Evolutionary conservation across 2,113 vertebrate genomes (phyloP).

Genomic region (Nesogale talazaci): DNA sequence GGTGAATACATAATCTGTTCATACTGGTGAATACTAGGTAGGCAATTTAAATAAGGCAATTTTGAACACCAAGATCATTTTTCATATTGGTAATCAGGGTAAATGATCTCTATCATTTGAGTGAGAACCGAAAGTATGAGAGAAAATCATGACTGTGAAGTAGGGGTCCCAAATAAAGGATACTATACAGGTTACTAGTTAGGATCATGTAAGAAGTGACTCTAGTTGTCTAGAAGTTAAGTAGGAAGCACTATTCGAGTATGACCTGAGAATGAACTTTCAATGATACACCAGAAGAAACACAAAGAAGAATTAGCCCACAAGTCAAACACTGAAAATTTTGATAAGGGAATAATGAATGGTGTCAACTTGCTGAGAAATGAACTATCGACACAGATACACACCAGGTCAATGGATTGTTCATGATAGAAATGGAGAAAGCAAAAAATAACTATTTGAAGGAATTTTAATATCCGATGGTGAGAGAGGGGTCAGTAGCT

Average conservation of each 20-base stretch:
- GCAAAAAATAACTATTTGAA: not conserved
- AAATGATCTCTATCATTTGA: too few relatives aligned
- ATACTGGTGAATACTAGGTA: too few relatives aligned
- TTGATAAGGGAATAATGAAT: not conserved
- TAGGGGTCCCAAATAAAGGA: too few relatives aligned
- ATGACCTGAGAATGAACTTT: not conserved
- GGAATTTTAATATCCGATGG: too few relatives aligned
- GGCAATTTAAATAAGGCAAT: too few relatives aligned
- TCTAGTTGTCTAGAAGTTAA: not conserved
- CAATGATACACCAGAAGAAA: not conserved
- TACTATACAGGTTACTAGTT: not conserved
- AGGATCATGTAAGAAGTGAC: not conserved
- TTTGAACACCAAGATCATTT: too few relatives aligned
- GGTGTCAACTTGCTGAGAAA: not conserved
- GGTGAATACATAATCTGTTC: too few relatives aligned
- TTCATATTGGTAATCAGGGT: too few relatives aligned
- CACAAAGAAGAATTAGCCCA: not conserved
- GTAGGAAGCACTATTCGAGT: not conserved
- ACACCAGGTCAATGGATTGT: not conserved
- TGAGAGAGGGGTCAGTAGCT: too few relatives aligned
- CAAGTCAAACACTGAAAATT: not conserved
- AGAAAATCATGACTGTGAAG: too few relatives aligned
- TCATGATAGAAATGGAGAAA: not conserved
- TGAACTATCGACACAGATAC: not conserved
- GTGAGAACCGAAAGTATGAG: too few relatives aligned